Conservation (phyloP, 2,113 vertebrate genomes). For the Acrocephalus kingi region DNA sequence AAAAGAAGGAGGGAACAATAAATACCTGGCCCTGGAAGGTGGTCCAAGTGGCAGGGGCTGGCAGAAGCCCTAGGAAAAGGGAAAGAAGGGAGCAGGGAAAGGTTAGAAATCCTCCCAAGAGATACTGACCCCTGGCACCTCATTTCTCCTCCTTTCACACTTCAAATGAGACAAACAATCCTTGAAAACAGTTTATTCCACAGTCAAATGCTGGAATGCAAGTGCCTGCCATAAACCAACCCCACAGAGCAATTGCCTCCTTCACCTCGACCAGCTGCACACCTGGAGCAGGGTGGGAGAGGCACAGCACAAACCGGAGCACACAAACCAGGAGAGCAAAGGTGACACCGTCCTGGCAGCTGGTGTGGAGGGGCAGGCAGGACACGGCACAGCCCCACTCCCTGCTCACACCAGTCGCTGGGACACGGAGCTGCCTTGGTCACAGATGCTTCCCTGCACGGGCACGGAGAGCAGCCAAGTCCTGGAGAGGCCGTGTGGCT, state of each 20-base stretch:
- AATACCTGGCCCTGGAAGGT: neutral
- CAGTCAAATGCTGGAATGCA: neutral
- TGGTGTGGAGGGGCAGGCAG: neutral
- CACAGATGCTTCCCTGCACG: conserved; percentile 20
- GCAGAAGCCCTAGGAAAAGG: neutral
- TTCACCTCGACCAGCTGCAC: accelerated
- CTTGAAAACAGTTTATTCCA: neutral
- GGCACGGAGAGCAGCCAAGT: conserved; percentile 45
- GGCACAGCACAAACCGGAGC: too few species aligned
- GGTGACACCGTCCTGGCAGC: neutral
- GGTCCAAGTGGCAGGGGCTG: neutral
- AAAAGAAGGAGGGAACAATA: neutral
- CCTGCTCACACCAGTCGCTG: accelerated
- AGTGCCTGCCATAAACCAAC: neutral
- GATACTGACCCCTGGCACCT: neutral
- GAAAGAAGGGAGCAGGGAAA: neutral
- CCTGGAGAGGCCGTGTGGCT: conserved; percentile 36
- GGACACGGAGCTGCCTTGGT: neutral
- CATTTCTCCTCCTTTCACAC: neutral
- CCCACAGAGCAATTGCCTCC: neutral
- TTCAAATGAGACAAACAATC: neutral
- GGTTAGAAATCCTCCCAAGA: neutral
- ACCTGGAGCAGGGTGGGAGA: neutral
- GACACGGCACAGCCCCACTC: neutral
- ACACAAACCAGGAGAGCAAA: neutral